Percentiles rank a stretch among this genome's conserved stretches.
Evolutionary conservation across 2,797 vertebrate species (phyloP).

Genomic region (Ciconia nigra): DNA sequence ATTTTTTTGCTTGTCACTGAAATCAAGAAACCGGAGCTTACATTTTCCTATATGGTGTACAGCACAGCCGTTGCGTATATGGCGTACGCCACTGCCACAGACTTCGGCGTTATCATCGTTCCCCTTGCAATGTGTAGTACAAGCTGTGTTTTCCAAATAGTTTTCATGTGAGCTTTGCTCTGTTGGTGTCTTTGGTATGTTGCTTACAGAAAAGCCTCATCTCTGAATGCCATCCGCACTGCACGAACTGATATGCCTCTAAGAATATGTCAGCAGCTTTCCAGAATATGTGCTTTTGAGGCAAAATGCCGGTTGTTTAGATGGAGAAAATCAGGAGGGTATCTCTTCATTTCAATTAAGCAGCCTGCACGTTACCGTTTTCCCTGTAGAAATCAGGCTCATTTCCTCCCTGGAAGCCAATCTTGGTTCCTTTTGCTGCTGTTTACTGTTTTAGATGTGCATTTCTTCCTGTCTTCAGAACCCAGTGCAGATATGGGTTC

Average conservation of each 20-base stretch:
- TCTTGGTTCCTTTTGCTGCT: neutral
- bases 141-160: neutral
- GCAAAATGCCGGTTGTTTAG: neutral
- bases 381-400: neutral
- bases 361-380: neutral
- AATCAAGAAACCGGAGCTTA: no score
- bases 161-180: neutral
- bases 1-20: neutral
- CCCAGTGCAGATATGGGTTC: no score
- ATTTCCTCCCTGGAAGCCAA: neutral
- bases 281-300: neutral
- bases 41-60: no score
- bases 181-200: neutral
- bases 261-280: neutral
- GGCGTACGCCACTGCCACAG: neutral
- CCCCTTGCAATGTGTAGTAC: neutral
- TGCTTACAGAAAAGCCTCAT: neutral
- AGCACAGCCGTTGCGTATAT: no score
- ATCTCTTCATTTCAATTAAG: neutral
- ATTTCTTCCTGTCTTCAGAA: neutral
- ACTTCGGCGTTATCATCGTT: fast-evolving
- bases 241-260: neutral
- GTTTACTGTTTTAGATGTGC: neutral
- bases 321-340: neutral
- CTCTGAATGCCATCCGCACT: neutral